phyloP scores from a whole-genome alignment of 2,797 vertebrate species.

The Limosa lapponica region DNA sequence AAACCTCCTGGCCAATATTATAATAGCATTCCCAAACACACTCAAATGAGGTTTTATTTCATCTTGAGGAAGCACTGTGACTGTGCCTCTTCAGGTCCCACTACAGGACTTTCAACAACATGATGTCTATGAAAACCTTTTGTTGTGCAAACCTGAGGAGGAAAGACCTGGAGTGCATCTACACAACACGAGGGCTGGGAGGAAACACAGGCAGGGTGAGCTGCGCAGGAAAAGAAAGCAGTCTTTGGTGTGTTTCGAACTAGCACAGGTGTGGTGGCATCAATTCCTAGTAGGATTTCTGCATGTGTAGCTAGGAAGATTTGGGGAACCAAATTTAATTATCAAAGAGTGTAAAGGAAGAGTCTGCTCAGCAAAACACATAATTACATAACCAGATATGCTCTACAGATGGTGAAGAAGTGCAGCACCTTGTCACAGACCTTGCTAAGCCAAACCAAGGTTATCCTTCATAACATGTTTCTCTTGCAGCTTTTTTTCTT shows the following conservation, averaged over 20 bases:
- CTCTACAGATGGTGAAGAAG: not conserved
- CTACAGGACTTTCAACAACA: not conserved
- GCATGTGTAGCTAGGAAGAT: not conserved
- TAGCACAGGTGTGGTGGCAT: slow-evolving; percentile 23
- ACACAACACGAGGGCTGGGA: not conserved
- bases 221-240: not conserved
- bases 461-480: not conserved
- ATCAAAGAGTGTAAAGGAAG: not conserved
- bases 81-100: not conserved
- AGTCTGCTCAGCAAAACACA: not conserved
- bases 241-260: not conserved
- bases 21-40: not conserved
- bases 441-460: not conserved
- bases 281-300: not conserved
- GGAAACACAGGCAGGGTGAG: not conserved
- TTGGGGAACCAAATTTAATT: slow-evolving; percentile 3
- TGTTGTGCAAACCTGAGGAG: not conserved
- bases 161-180: not conserved
- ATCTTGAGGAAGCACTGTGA: not conserved
- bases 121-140: not conserved
- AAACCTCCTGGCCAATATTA: not conserved
- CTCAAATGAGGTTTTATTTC: not conserved
- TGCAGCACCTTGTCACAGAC: not conserved
- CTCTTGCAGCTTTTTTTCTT: not conserved
- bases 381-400: not conserved